Conservation (phyloP, 2,113 vertebrate species). For the Ptyas mucosa region DNA sequence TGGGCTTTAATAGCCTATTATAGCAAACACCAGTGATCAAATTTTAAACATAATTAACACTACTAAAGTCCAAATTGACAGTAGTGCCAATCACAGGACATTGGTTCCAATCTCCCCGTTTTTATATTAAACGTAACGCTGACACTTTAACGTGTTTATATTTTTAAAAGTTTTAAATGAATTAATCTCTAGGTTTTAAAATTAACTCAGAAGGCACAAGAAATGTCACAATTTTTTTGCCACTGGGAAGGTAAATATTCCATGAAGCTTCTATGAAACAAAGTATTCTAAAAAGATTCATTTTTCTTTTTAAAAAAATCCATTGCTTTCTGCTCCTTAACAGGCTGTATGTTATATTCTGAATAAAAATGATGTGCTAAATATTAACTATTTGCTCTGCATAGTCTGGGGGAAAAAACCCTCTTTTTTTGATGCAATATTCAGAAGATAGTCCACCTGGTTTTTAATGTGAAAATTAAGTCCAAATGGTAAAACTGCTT, state of each 20-base stretch:
- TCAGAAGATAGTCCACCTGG: conserved; percentile 47
- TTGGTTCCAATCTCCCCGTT: conserved; percentile 28
- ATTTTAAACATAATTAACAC: neutral
- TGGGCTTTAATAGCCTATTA: neutral
- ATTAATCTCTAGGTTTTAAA: conserved; percentile 51
- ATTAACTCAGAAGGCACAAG: conserved; percentile 48
- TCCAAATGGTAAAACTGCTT: conserved; percentile 47
- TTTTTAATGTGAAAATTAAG: conserved; percentile 33
- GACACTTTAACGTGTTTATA: conserved; percentile 56
- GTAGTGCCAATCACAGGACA: neutral
- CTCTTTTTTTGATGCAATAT: conserved; percentile 59
- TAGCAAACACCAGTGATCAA: neutral
- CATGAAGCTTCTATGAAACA: conserved; percentile 41
- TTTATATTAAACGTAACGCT: conserved; percentile 56
- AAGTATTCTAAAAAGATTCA: conserved; percentile 19
- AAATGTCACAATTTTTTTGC: conserved; percentile 55
- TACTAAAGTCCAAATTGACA: conserved; percentile 2
- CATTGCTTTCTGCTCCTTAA: conserved; percentile 39
- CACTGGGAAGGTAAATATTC: conserved; percentile 36
- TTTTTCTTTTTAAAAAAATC: neutral
- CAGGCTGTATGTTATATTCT: conserved; percentile 47
- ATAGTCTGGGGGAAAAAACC: conserved; percentile 35
- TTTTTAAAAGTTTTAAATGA: conserved; percentile 48
- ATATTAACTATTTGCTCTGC: conserved; percentile 59
- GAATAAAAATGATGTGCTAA: conserved; percentile 62